A percentile compares a stretch with the other conserved stretches of the same genome.
phyloP scores from a whole-genome alignment of 2,888 invertebrate genomes.

The Dasysyrphus tricinctus region DNA sequence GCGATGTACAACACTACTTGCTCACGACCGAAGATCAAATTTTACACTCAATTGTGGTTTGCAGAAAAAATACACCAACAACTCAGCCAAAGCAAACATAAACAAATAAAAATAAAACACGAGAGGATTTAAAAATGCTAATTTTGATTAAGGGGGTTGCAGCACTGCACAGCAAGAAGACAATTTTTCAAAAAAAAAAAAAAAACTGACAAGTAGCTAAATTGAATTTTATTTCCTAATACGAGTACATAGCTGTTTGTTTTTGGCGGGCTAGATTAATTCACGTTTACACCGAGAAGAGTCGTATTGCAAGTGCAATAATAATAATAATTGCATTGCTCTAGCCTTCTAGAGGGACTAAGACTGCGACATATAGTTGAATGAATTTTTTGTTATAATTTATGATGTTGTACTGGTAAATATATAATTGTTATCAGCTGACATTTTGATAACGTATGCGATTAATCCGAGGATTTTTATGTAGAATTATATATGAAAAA shows the following conservation, averaged over 20 bases:
- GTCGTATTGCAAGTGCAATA: slow-evolving; percentile 30
- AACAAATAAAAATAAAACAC: not conserved
- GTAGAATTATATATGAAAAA: slow-evolving; percentile 10
- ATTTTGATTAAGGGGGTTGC: slow-evolving; percentile 59
- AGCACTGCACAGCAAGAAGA: not conserved
- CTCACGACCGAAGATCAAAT: slow-evolving; percentile 40
- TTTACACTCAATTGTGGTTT: slow-evolving; percentile 56
- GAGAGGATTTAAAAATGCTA: slow-evolving; percentile 38
- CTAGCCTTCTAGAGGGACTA: slow-evolving; percentile 5
- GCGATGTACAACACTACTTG: slow-evolving; percentile 46
- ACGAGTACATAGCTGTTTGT: not conserved
- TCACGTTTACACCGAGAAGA: slow-evolving; percentile 18
- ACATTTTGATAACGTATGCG: slow-evolving; percentile 47
- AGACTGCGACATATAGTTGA: slow-evolving; percentile 7
- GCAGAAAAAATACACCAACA: slow-evolving; percentile 44
- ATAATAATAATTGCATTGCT: slow-evolving; percentile 21
- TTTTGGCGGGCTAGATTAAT: not conserved
- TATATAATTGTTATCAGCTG: slow-evolving; percentile 52
- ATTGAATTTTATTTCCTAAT: slow-evolving; percentile 61
- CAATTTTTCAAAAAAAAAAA: not conserved
- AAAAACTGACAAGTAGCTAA: slow-evolving; percentile 21
- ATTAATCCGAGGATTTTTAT: slow-evolving; percentile 42
- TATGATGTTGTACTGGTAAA: slow-evolving; percentile 24
- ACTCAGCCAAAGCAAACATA: not conserved
- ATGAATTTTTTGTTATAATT: slow-evolving; percentile 44